Base-by-base conservation (phyloP, 1,140 invertebrate species). In the Danaus melanippus region DNA sequence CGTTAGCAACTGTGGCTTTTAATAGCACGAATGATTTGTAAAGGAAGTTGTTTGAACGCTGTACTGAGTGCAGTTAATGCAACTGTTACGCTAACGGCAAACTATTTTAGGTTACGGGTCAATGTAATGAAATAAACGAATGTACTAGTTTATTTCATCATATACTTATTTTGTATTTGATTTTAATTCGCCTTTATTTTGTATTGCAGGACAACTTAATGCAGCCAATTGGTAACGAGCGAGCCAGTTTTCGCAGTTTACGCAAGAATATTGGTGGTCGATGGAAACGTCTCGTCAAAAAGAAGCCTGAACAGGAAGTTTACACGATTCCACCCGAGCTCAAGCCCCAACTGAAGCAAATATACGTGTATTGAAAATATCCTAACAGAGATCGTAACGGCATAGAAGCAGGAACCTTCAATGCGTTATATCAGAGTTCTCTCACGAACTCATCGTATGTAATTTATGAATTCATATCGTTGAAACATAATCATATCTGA, bases 281-380 rank as follows among this genome's bases (percentile, higher is more conserved):
- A 68, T 94, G 93, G 91, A 92, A 92, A 82, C 90, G 93, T 66
- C 87, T 95, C 64, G 93, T 94, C 52, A 93, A 93, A 74, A 92
- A 91, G 89, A 94, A 95, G 88, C 90, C 92, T 40, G 90, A 91
- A 67, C 90, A 92, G 75, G 93, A 95, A 71, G 90, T 92, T 54
- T 94, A 94, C 88, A 93, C 92, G 69, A 94, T 96, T 88, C 93
- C 94, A 53, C 92, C 93, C 32, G 94, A 95, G 86, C 88, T 95
- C 58, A 93, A 94, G 83, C 93, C 94, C 63, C 94, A 96, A 86
- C 89, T 96, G 43, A 95, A 95, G 85, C 92, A 94, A 74, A 95
- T 96, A 69, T 96, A 95, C 84, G 94, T 96, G 66, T 96, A 96
- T 88, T 96, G 89, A 91, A 40, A 58, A 62, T 53, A 61, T 62